Evolutionary conservation across 2,888 invertebrate species (phyloP), one percentile per base, ranked within the genome.

Genomic region (Carabus problematicus): DNA sequence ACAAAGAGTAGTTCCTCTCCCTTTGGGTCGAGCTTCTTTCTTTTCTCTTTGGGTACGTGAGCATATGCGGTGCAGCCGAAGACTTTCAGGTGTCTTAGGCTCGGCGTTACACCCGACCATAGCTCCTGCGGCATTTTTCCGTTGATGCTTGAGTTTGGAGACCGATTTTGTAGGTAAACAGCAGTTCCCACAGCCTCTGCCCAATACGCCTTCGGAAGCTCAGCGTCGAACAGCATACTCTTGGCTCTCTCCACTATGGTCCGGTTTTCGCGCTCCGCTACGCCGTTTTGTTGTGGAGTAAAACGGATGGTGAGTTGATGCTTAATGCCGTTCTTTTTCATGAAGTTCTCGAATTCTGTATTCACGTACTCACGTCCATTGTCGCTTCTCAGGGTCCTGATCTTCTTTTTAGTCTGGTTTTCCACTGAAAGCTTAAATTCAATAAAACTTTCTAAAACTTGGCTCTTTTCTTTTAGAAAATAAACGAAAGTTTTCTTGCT

Each of bases 321-420:
- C 14, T 71, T 39, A 39, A 77, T 77, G 0, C 77, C 77, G 54
- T 75, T 61, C 4, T 70, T 41, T 11, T 70, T 72, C 1, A 75
- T 70, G 52, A 70, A 73, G 0, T 69, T 2, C 4, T 70, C 49
- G 3, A 75, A 49, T 12, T 66, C 67, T 6, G 70, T 68, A 59
- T 72, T 72, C 1, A 70, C 18, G 47, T 76, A 79, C 64, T 78
- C 76, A 6, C 72, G 66, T 3, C 76, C 76, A 42, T 69, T 47
- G 62, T 76, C 74, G 8, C 72, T 70, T 11, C 74, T 64, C 1
- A 75, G 39, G 11, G 63, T 62, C 39, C 71, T 72, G n/a, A n/a
- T n/a, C n/a, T n/a, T n/a, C n/a, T n/a, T n/a, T n/a, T n/a, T n/a
- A n/a, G n/a, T n/a, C n/a, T n/a, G n/a, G n/a, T n/a, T n/a, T n/a